A percentile compares a stretch with the other conserved stretches of the same genome.
These are phyloP conservation scores for Xenopus borealis DNA, from an alignment of 2,113 vertebrate genomes.

Conservation along the genomic window DNA sequence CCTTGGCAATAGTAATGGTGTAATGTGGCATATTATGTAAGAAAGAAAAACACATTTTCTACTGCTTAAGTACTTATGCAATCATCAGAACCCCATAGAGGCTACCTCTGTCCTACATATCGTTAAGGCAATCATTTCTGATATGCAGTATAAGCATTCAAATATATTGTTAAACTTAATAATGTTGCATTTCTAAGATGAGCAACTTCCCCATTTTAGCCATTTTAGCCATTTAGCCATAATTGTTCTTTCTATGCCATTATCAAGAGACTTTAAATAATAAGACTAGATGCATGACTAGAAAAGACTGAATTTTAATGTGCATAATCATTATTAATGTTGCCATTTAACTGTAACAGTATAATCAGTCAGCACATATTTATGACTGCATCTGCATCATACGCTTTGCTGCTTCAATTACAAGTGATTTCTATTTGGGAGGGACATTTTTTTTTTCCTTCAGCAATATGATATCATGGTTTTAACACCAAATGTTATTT, in stretches of 20 bases:
- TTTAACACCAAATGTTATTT: too few relatives aligned
- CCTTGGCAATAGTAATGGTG: too few relatives aligned
- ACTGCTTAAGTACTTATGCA: too few relatives aligned
- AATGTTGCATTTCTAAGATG: too few relatives aligned
- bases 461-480: too few relatives aligned
- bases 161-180: too few relatives aligned
- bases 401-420: slow-evolving; percentile 24
- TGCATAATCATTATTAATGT: slow-evolving; percentile 41
- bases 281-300: slow-evolving; percentile 26
- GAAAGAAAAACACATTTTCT: too few relatives aligned
- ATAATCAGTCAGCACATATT: slow-evolving; percentile 44
- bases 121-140: too few relatives aligned
- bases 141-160: too few relatives aligned
- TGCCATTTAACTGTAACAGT: slow-evolving; percentile 45
- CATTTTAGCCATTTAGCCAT: slow-evolving; percentile 3
- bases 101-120: too few relatives aligned
- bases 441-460: neutral
- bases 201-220: neutral
- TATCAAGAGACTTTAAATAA: slow-evolving; percentile 28
- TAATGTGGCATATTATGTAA: too few relatives aligned
- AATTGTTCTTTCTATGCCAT: slow-evolving; percentile 18
- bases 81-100: too few relatives aligned
- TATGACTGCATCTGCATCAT: slow-evolving; percentile 25
- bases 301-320: slow-evolving; percentile 38
- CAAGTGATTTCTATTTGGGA: slow-evolving; percentile 4